Evolutionary conservation across 2,888 invertebrate genomes (phyloP), one percentile per base, ranked within the genome.

Genomic region (Synanthedon vespiformis): DNA sequence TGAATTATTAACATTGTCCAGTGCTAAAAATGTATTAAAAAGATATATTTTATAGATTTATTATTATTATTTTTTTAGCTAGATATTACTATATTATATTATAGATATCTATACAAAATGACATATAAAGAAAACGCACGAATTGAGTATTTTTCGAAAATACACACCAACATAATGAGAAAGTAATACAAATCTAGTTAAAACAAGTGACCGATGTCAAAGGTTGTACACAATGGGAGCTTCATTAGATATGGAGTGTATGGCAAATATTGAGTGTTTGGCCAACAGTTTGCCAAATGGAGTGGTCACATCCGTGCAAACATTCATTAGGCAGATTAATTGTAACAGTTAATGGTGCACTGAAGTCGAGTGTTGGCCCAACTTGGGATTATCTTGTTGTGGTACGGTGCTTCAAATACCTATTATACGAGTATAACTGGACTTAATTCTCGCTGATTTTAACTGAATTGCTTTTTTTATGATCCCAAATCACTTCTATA

Each of bases 321-420:
- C 81, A 85, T 76, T 84, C 80, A 84, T 85, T 83, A 82, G 76
- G 64, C 70, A 74, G 84, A 85, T 86, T 84, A 86, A 85, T 84
- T 83, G 83, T 80, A 69, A 71, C 73, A 69, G 72, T 72, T 79
- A 80, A 82, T 80, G 76, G 78, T 67, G 64, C 66, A 73, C 76
- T 79, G 68, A 58, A 57, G 56, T 64, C 58, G 65, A 79, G 77
- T 75, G 76, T 65, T 72, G 58, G 63, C 56, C 64, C 67, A 70
- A 74, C 64, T 61, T 57, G 27, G 40, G 55, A 57, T 56, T 61
- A 61, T 57, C 61, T 56, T 52, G 54, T 50, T 34, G 48, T 49
- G 27, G 14, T 13, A 11, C 13, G 40, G 48, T 48, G 40, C 12
- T 18, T 52, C 34, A 48, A 48, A 48, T 48, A 52, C 47, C 47